Base-by-base conservation (phyloP, 2,888 invertebrate species). In the Drosophila niveifrons region DNA sequence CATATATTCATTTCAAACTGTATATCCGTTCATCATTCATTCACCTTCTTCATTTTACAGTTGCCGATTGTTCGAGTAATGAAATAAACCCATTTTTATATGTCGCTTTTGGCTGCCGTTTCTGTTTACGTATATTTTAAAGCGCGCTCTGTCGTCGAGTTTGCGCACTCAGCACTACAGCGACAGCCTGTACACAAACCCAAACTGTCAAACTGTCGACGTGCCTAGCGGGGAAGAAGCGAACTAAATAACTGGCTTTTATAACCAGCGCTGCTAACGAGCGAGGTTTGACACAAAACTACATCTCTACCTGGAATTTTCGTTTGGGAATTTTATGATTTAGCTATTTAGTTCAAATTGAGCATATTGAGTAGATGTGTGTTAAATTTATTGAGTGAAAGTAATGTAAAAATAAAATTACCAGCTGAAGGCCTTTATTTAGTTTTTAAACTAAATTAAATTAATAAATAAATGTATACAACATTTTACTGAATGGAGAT, bases 171-270 rank as follows among this genome's bases (percentile, higher is more conserved):
- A 57, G 2, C 3, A 1, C n/a, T 18, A 15, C 15, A 29, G 36
- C 47, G 39, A 31, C 65, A 82, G 78, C 69, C 76, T 68, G 53
- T 76, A 57, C 83, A 86, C 86, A 64, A 82, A 83, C 82, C 82
- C n/a, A 46, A 50, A 10, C 17, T 9, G 44, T 10, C 7, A 18
- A 6, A 4, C 51, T n/a, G 11, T 10, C 31, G 28, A 34, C 56
- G 58, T 68, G 48, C 66, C 85, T 78, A 64, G 73, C 85, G 85
- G 76, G 46, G 46, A 72, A 66, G 50, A 51, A 41, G 10, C 34
- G 80, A 71, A 82, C 78, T 82, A 76, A 50, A 53, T 59, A 59
- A 52, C 64, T 46, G 55, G 46, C n/a, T 47, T 39, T 55, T 39
- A 13, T 29, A 29, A 53, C 13, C 23, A 13, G 44, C 43, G 8